phyloP scores from a whole-genome alignment of 2,113 vertebrate genomes.

The Speoplatyrhinus poulsoni region DNA sequence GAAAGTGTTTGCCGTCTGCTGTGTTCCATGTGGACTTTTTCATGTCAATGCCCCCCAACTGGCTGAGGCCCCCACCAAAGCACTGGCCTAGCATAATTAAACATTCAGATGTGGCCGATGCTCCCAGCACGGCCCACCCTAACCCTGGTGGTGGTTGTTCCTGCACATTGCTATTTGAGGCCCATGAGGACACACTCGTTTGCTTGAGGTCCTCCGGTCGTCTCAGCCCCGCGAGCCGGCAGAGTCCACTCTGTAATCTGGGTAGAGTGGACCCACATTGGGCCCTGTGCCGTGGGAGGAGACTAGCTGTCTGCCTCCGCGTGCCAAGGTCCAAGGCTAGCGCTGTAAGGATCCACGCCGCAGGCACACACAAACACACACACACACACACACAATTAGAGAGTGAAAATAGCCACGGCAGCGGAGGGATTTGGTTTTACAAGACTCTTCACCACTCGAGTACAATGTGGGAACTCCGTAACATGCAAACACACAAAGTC shows the following conservation, averaged over 20 bases:
- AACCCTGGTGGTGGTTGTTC: slow-evolving; percentile 42
- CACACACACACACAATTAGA: slow-evolving; percentile 54
- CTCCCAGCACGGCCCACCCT: slow-evolving; percentile 33
- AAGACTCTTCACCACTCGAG: slow-evolving; percentile 36
- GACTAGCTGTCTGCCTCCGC: slow-evolving; percentile 57
- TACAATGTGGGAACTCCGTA: slow-evolving; percentile 45
- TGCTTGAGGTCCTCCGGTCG: slow-evolving; percentile 36
- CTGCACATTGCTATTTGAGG: slow-evolving; percentile 53
- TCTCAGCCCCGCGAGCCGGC: slow-evolving; percentile 50
- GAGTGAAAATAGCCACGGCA: slow-evolving; percentile 53
- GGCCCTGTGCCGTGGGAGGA: slow-evolving; percentile 62
- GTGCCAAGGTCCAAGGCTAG: slow-evolving; percentile 50
- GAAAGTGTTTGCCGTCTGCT: no score
- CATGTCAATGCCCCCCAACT: no score
- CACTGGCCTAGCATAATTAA: slow-evolving; percentile 40
- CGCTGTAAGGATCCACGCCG: slow-evolving; percentile 41
- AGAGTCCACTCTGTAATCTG: slow-evolving; percentile 67
- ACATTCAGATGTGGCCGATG: slow-evolving; percentile 53
- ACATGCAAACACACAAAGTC: slow-evolving; percentile 43
- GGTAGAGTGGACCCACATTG: slow-evolving; percentile 45
- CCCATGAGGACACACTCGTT: slow-evolving; percentile 24
- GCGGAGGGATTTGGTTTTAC: slow-evolving; percentile 44
- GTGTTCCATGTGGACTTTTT: no score
- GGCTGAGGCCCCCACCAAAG: no score
- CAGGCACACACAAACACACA: slow-evolving; percentile 34